These are phyloP conservation scores for Netelia melanura DNA, from an alignment of 2,888 invertebrate species.

Conservation along the genomic window DNA sequence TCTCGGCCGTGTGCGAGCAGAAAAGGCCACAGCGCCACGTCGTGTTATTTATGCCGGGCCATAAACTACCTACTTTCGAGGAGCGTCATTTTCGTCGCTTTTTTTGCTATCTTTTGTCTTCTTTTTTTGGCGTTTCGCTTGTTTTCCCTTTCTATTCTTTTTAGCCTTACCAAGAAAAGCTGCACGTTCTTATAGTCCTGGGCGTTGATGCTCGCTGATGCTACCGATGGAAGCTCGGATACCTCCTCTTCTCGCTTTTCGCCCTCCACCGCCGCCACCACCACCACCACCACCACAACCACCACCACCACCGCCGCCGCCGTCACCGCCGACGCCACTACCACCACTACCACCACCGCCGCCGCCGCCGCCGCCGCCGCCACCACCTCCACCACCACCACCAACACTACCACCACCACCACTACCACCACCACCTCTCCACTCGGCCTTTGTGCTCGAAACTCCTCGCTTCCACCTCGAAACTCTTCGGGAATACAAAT, in stretches of 20 bases:
- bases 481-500: constrained; percentile 45
- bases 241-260: not conserved
- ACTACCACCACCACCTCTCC: constrained; percentile 8
- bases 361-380: too few species aligned
- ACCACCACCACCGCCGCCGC: not conserved
- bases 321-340: not conserved
- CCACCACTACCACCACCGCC: not conserved
- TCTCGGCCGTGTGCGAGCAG: constrained; percentile 29
- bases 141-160: constrained; percentile 66
- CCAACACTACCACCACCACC: not conserved
- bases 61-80: constrained; percentile 72
- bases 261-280: not conserved
- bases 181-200: not conserved
- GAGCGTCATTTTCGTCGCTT: constrained; percentile 67
- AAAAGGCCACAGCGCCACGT: constrained; percentile 49
- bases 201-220: constrained; percentile 35
- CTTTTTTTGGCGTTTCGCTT: constrained; percentile 8
- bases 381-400: constrained; percentile 1
- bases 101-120: constrained; percentile 66
- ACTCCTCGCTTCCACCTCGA: constrained; percentile 21
- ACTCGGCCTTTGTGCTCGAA: constrained; percentile 21
- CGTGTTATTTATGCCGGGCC: constrained; percentile 70
- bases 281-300: constrained; percentile 3
- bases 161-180: constrained; percentile 1
- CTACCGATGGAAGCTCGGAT: constrained; percentile 9